Evolutionary conservation across 2,888 invertebrate genomes (phyloP).

Genomic region (Sclerodermus sp.): DNA sequence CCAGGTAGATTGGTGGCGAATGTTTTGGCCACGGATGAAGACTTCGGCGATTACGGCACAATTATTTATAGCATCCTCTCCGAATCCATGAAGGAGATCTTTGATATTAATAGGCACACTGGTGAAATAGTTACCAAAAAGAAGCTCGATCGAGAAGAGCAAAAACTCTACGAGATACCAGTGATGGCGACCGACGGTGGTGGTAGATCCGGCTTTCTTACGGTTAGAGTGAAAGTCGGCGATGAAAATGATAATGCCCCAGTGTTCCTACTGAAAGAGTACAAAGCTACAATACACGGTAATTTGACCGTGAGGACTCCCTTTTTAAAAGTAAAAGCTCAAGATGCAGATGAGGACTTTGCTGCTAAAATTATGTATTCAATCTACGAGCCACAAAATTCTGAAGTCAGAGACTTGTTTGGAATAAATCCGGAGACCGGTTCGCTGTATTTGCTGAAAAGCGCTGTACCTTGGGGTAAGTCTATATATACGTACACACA

Average conservation of each 20-base stretch:
- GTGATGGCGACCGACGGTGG: conserved; percentile 83
- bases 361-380: conserved; percentile 75
- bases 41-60: conserved; percentile 75
- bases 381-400: conserved; percentile 71
- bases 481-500: no score
- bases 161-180: conserved; percentile 72
- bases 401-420: conserved; percentile 67
- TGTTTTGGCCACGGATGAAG: conserved; percentile 77
- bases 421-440: conserved; percentile 76
- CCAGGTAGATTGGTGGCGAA: conserved; percentile 75
- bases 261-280: conserved; percentile 73
- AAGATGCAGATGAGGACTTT: conserved; percentile 77
- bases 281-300: conserved; percentile 72
- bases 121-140: conserved; percentile 73
- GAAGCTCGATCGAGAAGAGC: conserved; percentile 74
- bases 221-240: conserved; percentile 75
- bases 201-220: conserved; percentile 74
- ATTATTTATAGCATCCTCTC: conserved; percentile 81
- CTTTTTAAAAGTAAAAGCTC: conserved; percentile 69
- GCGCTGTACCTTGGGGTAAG: conserved; percentile 62
- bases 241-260: conserved; percentile 88
- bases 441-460: conserved; percentile 68
- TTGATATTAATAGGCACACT: conserved; percentile 71
- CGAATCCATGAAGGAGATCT: conserved; percentile 70
- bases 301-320: conserved; percentile 63